A percentile compares a stretch with the other conserved stretches of the same genome.
phyloP scores from a whole-genome alignment of 2,113 vertebrate species.

The Bos taurus region ARS-UCD2.0 NC_037328.1:17444001-17444500 shows the following conservation, averaged over 20 bases:
- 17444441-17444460: background rate
- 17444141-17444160: background rate
- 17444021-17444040: background rate
- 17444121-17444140: background rate
- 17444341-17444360: background rate
- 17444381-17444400: no score
- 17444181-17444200: background rate
- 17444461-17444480: background rate
- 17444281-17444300: background rate
- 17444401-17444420: background rate
- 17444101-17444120: background rate
- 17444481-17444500: background rate
- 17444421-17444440: background rate
- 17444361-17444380: background rate
- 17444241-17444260: background rate
- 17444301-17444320: background rate
- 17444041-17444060: background rate
- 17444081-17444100: slow-evolving; percentile 33
- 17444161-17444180: background rate
- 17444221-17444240: background rate
- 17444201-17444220: background rate
- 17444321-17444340: background rate
- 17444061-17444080: slow-evolving; percentile 1
- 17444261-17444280: background rate
- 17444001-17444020: slow-evolving; percentile 16